phyloP scores from a whole-genome alignment of 2,888 invertebrate species.

The Reticulitermes lucifugus region DNA sequence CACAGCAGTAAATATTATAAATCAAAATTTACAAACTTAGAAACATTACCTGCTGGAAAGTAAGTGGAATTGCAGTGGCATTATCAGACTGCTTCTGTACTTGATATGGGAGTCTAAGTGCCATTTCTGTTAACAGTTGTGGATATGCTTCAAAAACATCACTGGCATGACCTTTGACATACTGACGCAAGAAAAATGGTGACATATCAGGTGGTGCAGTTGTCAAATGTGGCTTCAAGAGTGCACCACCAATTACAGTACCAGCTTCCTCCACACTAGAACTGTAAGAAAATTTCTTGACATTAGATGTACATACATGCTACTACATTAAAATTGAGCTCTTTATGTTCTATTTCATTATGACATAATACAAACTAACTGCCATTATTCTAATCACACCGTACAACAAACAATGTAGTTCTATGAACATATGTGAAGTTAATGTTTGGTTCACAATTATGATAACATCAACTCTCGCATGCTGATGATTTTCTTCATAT shows the following conservation, averaged over 20 bases:
- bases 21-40: too few relatives aligned
- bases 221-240: constrained; percentile 85
- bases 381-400: too few relatives aligned
- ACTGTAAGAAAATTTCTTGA: constrained; percentile 40
- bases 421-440: too few relatives aligned
- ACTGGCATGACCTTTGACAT: constrained; percentile 89
- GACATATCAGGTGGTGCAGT: constrained; percentile 93
- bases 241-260: constrained; percentile 68
- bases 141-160: constrained; percentile 96
- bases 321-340: neutral
- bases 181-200: constrained; percentile 93
- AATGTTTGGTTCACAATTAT: too few relatives aligned
- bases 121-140: constrained; percentile 95
- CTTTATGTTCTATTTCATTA: too few relatives aligned
- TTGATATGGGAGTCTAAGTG: constrained; percentile 92
- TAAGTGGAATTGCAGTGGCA: constrained; percentile 53
- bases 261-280: constrained; percentile 51
- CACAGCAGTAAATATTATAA: too few relatives aligned
- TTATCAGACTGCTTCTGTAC: constrained; percentile 65
- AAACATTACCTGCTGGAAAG: constrained; percentile 57
- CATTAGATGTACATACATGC: too few relatives aligned
- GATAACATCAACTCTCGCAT: too few relatives aligned
- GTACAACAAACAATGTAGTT: too few relatives aligned
- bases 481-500: too few relatives aligned
- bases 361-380: too few relatives aligned